A percentile compares a stretch with the other conserved stretches of the same genome.
Conservation (phyloP, 2,113 vertebrate species). For the Chaetodon trifascialis region DNA sequence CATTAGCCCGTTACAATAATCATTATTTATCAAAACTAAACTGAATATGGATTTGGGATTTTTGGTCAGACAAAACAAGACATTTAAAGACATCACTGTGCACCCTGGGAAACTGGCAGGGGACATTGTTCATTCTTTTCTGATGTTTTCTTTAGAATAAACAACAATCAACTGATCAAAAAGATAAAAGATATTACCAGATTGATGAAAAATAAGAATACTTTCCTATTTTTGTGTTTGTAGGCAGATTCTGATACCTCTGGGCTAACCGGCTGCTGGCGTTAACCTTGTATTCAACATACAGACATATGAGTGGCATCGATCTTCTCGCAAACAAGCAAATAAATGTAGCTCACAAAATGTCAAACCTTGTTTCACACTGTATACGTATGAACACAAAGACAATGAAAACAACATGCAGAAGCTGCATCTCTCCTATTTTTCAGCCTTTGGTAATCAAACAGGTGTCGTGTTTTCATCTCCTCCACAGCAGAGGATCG, state of each 20-base stretch:
- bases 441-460: background rate
- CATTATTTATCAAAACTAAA: background rate
- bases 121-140: background rate
- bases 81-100: background rate
- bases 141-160: background rate
- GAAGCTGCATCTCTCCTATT: no score
- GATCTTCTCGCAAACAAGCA: background rate
- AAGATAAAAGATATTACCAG: no score
- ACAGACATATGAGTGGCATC: background rate
- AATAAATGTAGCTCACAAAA: no score
- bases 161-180: no score
- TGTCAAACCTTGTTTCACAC: background rate
- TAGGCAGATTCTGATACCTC: no score
- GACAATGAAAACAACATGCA: background rate
- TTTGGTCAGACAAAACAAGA: no score
- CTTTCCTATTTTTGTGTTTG: no score
- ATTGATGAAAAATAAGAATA: no score
- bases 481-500: background rate
- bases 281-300: background rate
- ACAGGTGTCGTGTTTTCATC: constrained; percentile 11
- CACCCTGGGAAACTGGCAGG: background rate
- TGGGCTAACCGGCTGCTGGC: background rate
- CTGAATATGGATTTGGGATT: no score
- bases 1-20: no score
- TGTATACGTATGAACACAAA: background rate